Conservation (phyloP, 2,797 vertebrate genomes). For the Pseudocheirus occidentalis region DNA sequence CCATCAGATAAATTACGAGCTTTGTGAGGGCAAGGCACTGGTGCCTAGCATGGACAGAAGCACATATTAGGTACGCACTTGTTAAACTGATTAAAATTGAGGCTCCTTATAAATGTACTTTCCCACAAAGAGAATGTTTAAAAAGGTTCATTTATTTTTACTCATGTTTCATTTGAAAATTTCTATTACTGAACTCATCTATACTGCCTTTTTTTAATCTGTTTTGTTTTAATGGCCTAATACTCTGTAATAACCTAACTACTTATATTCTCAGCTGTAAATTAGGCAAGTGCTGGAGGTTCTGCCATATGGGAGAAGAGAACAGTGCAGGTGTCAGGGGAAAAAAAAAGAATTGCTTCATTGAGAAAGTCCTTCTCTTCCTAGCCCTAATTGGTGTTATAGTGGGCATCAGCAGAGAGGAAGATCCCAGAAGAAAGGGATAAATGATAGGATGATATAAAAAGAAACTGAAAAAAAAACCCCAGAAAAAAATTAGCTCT, state of each 20-base stretch:
- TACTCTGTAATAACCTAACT: not conserved
- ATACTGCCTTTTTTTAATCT: not conserved
- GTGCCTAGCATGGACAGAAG: not conserved
- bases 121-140: constrained; percentile 4
- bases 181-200: not conserved
- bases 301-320: constrained; percentile 23
- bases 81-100: constrained; percentile 37
- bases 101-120: constrained; percentile 11
- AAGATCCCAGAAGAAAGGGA: constrained; percentile 14
- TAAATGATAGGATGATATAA: not conserved
- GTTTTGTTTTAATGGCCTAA: constrained; percentile 32
- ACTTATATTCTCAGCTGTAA: not conserved
- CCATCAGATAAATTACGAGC: not conserved
- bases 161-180: not conserved
- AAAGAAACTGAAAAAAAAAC: not conserved
- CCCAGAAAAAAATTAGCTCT: constrained; percentile 27
- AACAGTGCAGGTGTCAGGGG: constrained; percentile 33
- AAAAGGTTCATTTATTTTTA: constrained; percentile 25
- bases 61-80: constrained; percentile 38
- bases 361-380: constrained; percentile 46
- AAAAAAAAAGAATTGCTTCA: constrained; percentile 14
- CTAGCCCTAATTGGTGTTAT: constrained; percentile 48
- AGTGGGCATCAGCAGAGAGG: constrained; percentile 16
- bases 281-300: constrained; percentile 2
- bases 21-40: not conserved